A percentile compares a stretch with the other conserved stretches of the same genome.
These are phyloP conservation scores for Trachymyrmex cornetzi DNA, from an alignment of 1,140 invertebrate species.

Conservation along the genomic window DNA sequence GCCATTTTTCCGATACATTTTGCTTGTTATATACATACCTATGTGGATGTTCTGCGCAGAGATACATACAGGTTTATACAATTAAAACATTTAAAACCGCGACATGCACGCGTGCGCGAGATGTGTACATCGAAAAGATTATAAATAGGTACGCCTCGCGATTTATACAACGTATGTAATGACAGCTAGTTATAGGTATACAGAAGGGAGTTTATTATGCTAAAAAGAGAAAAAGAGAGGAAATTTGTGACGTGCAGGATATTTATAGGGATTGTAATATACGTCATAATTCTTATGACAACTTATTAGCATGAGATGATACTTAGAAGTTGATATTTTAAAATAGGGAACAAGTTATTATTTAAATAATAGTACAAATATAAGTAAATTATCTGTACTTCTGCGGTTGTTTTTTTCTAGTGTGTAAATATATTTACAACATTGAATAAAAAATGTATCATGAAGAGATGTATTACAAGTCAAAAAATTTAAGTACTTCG, in stretches of 20 bases:
- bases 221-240: not conserved
- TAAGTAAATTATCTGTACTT: too few species aligned
- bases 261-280: not conserved
- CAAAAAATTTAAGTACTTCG: too few species aligned
- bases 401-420: too few species aligned
- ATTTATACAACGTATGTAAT: constrained; percentile 20
- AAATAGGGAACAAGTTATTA: not conserved
- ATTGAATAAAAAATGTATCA: too few species aligned
- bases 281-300: not conserved
- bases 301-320: not conserved
- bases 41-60: not conserved
- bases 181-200: not conserved
- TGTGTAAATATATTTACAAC: too few species aligned
- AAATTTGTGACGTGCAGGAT: not conserved
- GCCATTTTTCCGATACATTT: not conserved
- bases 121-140: constrained; percentile 23
- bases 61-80: not conserved
- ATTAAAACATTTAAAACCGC: constrained; percentile 17
- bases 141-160: constrained; percentile 20
- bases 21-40: not conserved
- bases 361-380: not conserved
- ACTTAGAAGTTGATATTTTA: constrained; percentile 1
- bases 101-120: not conserved
- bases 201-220: constrained; percentile 37
- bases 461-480: too few species aligned